Base-by-base conservation (phyloP, 1,140 invertebrate species). In the Drosophila malerkotliana region DNA sequence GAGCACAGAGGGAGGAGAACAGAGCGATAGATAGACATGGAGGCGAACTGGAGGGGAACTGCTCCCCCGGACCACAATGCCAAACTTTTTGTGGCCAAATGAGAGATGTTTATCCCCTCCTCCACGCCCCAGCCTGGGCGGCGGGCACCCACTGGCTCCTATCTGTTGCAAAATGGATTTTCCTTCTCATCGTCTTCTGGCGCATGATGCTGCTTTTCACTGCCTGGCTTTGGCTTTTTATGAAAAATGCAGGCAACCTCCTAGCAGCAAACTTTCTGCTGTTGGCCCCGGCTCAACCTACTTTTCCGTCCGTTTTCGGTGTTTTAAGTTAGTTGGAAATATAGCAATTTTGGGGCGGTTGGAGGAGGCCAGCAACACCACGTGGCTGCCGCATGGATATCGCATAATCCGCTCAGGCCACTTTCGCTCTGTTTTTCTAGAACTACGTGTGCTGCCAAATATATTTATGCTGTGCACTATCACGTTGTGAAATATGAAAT, bases 41-140 rank as follows among this genome's bases (percentile, higher is more conserved):
- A 28, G 24, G 28, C 10, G n/a, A 24, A 18, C 24, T 7, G 6
- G 15, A 28, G 24, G 28, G n/a, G n/a, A 24, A 18, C 41, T 7
- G 6, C 39, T 14, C 3, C 2, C n/a, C 32, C n/a, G 51, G 8
- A 39, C 67, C 67, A 57, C 52, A 69, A 69, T 69, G 66, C 26
- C 67, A 69, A 71, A 71, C 51, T 71, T 71, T 69, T 69, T 71
- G 52, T 52, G 63, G 52, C 52, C 64, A 49, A 71, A 71, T 71
- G 52, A 69, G 41, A 69, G 44, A 69, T 57, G 67, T 48, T 32
- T 41, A 34, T 41, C 14, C 28, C 6, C 28, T 30, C 61, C 8
- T 14, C 8, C 45, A 21, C 21, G 21, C 56, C 9, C 12, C 18
- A 1, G 2, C 1, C 14, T 8, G 21, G 21, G 21, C 21, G 21